Base-by-base conservation (phyloP, 2,113 vertebrate species). In the Aviceda subcristata region DNA sequence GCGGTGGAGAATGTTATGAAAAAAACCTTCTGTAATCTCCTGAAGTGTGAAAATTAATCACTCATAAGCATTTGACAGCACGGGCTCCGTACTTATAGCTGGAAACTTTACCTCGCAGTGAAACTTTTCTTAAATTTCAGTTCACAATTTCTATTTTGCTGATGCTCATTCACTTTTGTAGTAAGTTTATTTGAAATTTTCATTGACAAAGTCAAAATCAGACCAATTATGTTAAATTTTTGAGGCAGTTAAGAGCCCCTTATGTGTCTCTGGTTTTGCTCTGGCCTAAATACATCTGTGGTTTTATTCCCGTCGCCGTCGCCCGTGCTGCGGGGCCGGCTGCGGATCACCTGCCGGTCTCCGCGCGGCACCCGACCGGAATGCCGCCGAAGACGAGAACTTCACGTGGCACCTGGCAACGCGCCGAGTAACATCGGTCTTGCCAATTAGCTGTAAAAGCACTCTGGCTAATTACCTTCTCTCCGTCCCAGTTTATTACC, bases 21-120 rank as follows among this genome's bases (percentile, higher is more conserved):
- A 81, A 87, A 95, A 92, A 12, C 19, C 53, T 56, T 64, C 82
- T 93, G 73, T 92, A 57, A 74, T 88, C 67, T 93, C 64, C 73
- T 57, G 27, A 74, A 84, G 79, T 86, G 73, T 94, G 88, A 87
- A 90, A 92, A 95, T 81, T 85, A 87, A 72, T 96, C 68, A 85
- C 78, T 90, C 24, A 4, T 9, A 38, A 86, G n/a, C 51, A 24
- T 67, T 66, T 78, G 69, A 48, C 69, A 92, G 43, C 34, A 26
- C 12, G 60, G 45, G 50, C 78, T 88, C 60, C 6, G 1, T 34
- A 4, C 13, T 18, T 22, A 23, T 1, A 82, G 38, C 56, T 21
- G 11, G 78, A 46, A 85, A 41, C 55, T 77, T 74, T 39, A 16
- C 67, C 26, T 39, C 46, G 27, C 59, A 60, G 27, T 6, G 56